Base-by-base conservation (phyloP, 1,140 invertebrate species). In the Drosophila paulistorum region DNA sequence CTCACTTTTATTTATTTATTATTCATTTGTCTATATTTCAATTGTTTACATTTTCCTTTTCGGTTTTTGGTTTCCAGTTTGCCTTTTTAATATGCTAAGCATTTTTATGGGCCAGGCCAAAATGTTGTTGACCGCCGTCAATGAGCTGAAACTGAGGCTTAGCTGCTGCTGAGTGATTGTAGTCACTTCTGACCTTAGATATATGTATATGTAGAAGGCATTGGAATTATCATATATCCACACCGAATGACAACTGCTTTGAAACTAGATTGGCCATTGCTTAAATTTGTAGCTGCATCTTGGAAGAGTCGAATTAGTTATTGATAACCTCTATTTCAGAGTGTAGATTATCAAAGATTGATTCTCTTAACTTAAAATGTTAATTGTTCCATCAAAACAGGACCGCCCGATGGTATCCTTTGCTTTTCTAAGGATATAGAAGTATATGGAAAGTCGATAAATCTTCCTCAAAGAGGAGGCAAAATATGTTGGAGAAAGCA, bases 31-130 rank as follows among this genome's bases (percentile, higher is more conserved):
- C 10, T 20, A 14, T 70, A n/a, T 69, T 67, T 79, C 74, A 78
- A 87, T 87, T 87, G 83, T 86, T 86, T 87, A 86, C 83, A 79
- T 83, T 87, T 89, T 83, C 76, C 77, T 58, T 77, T 77, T 83
- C 41, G 62, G 73, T 54, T 73, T 63, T 60, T 48, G 30, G 60
- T 61, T 57, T 48, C 23, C 57, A 59, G 45, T 51, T 51, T 48
- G 45, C 1, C 2, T 23, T 48, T 26, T 89, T 89, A 74, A 77
- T 87, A 87, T 87, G 83, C 83, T 77, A 89, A 89, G 61, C 84
- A 81, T 81, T 83, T 79, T 68, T 85, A 71, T 77, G 71, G 65
- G 73, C 71, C 82, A 70, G 68, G 82, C 82, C 73, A 74, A 87
- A 80, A 78, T 65, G 83, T 63, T 61, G 83, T 87, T 87, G 74